phyloP scores from a whole-genome alignment of 2,888 invertebrate species.

The Lasioglossum calceatum region DNA sequence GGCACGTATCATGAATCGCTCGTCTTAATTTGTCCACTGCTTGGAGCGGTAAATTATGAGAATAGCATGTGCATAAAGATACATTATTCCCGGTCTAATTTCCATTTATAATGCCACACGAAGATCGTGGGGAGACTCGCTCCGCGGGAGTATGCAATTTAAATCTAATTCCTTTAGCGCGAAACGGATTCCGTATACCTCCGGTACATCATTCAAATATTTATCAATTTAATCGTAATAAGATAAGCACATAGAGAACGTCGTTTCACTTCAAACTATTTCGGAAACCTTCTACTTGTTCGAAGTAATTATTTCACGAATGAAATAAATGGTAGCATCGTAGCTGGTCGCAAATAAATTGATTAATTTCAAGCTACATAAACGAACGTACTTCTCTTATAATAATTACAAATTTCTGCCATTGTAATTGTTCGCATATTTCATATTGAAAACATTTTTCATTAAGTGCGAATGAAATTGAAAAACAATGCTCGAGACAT shows the following conservation, averaged over 20 bases:
- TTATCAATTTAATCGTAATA: background rate
- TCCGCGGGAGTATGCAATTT: background rate
- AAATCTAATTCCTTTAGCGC: background rate
- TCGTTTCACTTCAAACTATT: background rate
- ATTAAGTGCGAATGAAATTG: background rate
- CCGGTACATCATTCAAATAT: background rate
- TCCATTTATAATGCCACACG: background rate
- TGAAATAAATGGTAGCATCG: no score
- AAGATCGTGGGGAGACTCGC: background rate
- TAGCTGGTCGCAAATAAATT: background rate
- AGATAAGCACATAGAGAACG: background rate
- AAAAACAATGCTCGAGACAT: no score
- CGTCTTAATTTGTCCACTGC: conserved; percentile 34
- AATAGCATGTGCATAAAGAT: conserved; percentile 8
- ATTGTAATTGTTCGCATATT: background rate
- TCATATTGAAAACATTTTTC: background rate
- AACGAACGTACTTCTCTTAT: background rate
- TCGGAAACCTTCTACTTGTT: background rate
- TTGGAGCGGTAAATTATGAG: conserved; percentile 31
- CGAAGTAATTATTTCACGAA: background rate
- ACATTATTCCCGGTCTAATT: conserved; percentile 28
- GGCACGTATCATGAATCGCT: background rate
- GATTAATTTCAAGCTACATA: background rate
- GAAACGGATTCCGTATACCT: background rate
- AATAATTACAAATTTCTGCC: no score